Evolutionary conservation across 2,888 invertebrate genomes (phyloP).

Genomic region (Drosophila acutilabella): DNA sequence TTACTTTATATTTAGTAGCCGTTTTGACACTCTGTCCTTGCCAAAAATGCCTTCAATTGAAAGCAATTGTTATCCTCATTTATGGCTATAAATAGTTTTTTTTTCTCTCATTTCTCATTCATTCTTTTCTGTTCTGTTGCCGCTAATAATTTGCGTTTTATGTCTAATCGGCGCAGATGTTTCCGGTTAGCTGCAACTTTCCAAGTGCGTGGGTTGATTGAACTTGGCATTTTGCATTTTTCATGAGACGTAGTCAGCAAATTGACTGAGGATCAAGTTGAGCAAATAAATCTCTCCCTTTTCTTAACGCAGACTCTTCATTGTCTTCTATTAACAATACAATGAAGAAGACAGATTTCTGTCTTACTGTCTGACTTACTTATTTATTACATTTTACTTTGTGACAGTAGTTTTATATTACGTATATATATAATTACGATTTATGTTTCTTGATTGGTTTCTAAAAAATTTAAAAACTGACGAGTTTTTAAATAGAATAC

Average conservation of each 20-base stretch:
- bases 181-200: conserved; percentile 63
- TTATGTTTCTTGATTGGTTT: too few relatives aligned
- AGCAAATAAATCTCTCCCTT: conserved; percentile 49
- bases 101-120: conserved; percentile 10
- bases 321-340: conserved; percentile 20
- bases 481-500: too few relatives aligned
- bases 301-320: conserved; percentile 4
- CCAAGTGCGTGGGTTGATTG: conserved; percentile 59
- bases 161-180: conserved; percentile 74
- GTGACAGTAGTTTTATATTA: too few relatives aligned
- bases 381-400: too few relatives aligned
- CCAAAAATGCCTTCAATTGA: conserved; percentile 54
- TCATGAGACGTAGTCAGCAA: conserved; percentile 33
- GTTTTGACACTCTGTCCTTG: conserved; percentile 34
- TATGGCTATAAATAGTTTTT: conserved; percentile 66
- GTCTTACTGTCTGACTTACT: too few relatives aligned
- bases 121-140: conserved; percentile 19
- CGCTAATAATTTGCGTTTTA: conserved; percentile 71
- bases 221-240: conserved; percentile 53
- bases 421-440: too few relatives aligned
- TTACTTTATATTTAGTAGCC: conserved; percentile 45
- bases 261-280: conserved; percentile 45
- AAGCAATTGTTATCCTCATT: conserved; percentile 67
- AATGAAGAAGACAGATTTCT: background rate
- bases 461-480: too few relatives aligned